Conservation (phyloP, 2,888 invertebrate species). For the Neoitamus cyanurus region DNA sequence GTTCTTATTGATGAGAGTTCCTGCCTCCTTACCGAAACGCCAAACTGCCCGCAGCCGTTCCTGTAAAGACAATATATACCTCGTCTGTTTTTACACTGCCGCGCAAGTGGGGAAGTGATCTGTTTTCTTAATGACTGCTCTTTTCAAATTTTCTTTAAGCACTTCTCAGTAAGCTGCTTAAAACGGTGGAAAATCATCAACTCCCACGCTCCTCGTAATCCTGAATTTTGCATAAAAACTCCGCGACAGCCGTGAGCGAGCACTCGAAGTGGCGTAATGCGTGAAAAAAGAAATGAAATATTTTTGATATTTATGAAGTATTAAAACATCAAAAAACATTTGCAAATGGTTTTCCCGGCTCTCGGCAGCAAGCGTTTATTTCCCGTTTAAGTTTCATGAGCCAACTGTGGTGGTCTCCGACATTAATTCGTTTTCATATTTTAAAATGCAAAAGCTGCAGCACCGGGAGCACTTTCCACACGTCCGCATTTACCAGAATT, state of each 20-base stretch:
- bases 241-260: neutral
- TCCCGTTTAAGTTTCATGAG: neutral
- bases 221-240: neutral
- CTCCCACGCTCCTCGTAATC: neutral
- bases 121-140: conserved; percentile 1
- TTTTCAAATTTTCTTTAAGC: neutral
- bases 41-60: conserved; percentile 5
- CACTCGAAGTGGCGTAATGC: neutral
- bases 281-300: neutral
- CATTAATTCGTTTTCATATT: neutral
- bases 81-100: neutral
- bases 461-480: neutral
- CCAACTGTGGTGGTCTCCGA: neutral
- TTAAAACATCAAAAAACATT: neutral
- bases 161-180: neutral
- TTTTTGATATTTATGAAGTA: neutral
- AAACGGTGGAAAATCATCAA: neutral
- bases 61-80: neutral
- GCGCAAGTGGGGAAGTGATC: neutral
- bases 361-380: neutral
- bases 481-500: neutral
- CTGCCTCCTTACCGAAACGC: neutral
- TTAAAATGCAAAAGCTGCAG: neutral
- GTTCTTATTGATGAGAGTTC: conserved; percentile 21
- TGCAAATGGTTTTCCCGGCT: neutral